Evolutionary conservation across 2,113 vertebrate genomes (phyloP).

Genomic region (Ammodramus savannarum): DNA sequence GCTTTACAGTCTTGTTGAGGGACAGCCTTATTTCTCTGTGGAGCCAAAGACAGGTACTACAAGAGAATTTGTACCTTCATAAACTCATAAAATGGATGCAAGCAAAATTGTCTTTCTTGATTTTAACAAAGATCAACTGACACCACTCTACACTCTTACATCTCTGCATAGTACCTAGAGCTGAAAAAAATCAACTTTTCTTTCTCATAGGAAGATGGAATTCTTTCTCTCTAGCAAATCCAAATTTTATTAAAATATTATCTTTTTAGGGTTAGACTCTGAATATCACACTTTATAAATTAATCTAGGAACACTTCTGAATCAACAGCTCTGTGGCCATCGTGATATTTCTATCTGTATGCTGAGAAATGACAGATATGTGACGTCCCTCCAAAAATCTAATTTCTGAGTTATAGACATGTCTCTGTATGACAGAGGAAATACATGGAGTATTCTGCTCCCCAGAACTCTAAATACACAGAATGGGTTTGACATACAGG

Average conservation of each 20-base stretch:
- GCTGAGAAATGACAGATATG: neutral
- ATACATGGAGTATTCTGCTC: neutral
- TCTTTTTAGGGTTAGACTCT: neutral
- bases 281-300: neutral
- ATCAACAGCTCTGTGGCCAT: accelerated
- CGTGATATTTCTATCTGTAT: neutral
- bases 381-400: neutral
- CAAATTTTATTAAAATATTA: neutral
- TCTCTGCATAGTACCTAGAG: neutral
- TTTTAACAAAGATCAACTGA: neutral
- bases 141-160: accelerated
- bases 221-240: neutral
- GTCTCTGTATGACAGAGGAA: neutral
- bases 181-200: neutral
- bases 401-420: neutral
- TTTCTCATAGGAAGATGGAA: neutral
- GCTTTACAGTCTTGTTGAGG: conserved; percentile 87
- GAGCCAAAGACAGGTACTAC: conserved; percentile 90
- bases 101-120: neutral
- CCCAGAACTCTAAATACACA: neutral
- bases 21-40: conserved; percentile 95
- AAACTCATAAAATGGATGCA: neutral
- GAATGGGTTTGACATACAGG: neutral
- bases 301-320: neutral
- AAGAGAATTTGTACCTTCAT: neutral